Evolutionary conservation across 2,113 vertebrate species (phyloP), one percentile per base, ranked within the genome.

Genomic region (Lampris megalopsis): DNA sequence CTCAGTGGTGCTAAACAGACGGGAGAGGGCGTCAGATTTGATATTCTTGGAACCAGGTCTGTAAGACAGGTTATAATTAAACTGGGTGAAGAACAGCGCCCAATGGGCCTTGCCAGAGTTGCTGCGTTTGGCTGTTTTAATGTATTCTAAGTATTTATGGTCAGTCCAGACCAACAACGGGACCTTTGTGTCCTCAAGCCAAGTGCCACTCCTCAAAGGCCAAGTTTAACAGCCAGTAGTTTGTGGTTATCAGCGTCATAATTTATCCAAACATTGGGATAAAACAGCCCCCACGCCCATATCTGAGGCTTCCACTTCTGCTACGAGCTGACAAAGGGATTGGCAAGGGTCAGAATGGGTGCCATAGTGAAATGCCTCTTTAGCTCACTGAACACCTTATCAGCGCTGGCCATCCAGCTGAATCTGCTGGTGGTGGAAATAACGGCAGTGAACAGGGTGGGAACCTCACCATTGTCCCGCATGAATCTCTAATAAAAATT

Each of bases 1-100:
- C 13, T 52, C 48, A 3, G 41, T 38, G 8, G 57, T 6, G 2
- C 35, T 13, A 36, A 37, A 40, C 1, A 41, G 70, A 0, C n/a
- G 24, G 2, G 60, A 73, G 11, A 73, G 60, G 3, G 60, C 52
- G 7, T 64, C 71, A 4, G 71, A 38, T 24, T 64, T 73, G 5
- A 9, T 36, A 54, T 64, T 64, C 24, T 53, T n/a, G n/a, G 70
- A 49, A 0, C 59, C 58, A 1, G 48, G 59, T 35, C 36, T 47
- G 6, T 52, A 72, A n/a, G 70, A 38, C 1, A 72, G 9, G 2
- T 7, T 8, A 2, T 56, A 64, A 9, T 56, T 54, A 41, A 73
- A 73, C 0, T 24, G 37, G 1, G 11, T 47, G 24, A 72, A 62
- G 9, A 63, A 72, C 13, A 72, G 11, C 1, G 70, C 71, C 49